These are phyloP conservation scores for Proteles cristata DNA, from an alignment of 2,113 vertebrate species.

Conservation along the genomic window DNA sequence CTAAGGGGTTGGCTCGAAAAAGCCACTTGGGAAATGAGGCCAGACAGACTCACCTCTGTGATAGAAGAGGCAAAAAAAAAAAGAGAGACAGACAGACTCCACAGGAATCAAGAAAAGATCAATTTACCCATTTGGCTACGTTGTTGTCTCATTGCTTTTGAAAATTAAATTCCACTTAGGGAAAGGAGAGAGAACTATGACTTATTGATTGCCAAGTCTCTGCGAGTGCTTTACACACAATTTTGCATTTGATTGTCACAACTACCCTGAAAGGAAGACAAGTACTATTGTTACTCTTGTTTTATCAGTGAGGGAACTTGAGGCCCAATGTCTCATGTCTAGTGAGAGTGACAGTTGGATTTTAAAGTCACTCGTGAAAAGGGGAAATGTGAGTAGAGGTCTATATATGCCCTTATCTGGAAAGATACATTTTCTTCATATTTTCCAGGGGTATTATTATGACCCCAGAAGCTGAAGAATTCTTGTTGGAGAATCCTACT, in stretches of 20 bases:
- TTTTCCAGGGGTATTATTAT: background rate
- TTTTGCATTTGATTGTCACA: conserved; percentile 52
- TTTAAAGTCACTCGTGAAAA: conserved; percentile 42
- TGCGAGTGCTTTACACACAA: conserved; percentile 23
- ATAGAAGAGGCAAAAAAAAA: background rate
- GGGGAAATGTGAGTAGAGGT: background rate
- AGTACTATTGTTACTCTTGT: conserved; percentile 37
- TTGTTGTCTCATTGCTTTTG: conserved; percentile 62
- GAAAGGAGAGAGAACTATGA: conserved; percentile 19
- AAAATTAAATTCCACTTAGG: conserved; percentile 71
- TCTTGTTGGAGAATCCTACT: background rate
- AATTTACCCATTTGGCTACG: conserved; percentile 47
- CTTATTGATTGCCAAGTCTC: conserved; percentile 62
- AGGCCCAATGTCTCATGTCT: background rate
- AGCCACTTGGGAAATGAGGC: conserved; percentile 35
- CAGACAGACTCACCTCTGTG: background rate
- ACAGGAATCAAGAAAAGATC: conserved; percentile 51
- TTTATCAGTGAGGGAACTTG: conserved; percentile 45
- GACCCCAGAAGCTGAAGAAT: background rate
- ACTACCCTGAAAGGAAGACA: background rate
- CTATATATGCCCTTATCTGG: conserved; percentile 5
- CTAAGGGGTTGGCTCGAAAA: background rate
- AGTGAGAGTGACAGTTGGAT: background rate
- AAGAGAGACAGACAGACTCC: background rate
- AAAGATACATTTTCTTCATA: background rate